Conservation (phyloP, 2,888 invertebrate species). For the Philonicus albiceps region DNA sequence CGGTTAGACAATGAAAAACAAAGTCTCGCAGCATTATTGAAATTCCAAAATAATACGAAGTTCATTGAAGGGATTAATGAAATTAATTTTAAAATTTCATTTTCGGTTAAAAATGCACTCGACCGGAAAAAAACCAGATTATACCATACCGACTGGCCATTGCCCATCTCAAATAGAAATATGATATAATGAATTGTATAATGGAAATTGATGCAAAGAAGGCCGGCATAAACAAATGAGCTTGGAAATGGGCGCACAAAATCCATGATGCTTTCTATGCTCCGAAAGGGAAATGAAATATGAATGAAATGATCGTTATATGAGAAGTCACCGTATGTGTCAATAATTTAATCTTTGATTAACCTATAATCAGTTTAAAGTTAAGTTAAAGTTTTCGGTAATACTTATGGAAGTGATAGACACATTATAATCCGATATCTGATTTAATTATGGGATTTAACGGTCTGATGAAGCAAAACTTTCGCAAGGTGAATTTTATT, state of each 20-base stretch:
- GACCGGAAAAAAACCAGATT: background rate
- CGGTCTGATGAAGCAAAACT: background rate
- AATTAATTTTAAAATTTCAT: constrained; percentile 20
- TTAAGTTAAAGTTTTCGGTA: background rate
- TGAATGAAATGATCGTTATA: background rate
- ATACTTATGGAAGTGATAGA: background rate
- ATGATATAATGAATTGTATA: constrained; percentile 15
- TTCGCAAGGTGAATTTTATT: background rate
- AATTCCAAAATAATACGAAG: background rate
- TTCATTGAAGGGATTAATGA: constrained; percentile 7
- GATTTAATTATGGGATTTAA: background rate
- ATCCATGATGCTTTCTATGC: background rate
- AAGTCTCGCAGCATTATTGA: background rate
- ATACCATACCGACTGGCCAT: background rate
- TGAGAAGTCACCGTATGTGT: background rate
- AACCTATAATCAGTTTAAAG: background rate
- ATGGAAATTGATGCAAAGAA: background rate
- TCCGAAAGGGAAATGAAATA: background rate
- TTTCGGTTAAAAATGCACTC: constrained; percentile 7
- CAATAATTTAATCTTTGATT: background rate
- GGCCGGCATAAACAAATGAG: background rate
- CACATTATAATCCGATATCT: background rate
- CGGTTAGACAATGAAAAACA: background rate
- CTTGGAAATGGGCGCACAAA: background rate
- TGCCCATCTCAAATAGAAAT: background rate